Percentiles rank a stretch among this genome's conserved stretches.
Evolutionary conservation across 2,797 vertebrate genomes (phyloP).

Genomic region (Alfaro cultratus): DNA sequence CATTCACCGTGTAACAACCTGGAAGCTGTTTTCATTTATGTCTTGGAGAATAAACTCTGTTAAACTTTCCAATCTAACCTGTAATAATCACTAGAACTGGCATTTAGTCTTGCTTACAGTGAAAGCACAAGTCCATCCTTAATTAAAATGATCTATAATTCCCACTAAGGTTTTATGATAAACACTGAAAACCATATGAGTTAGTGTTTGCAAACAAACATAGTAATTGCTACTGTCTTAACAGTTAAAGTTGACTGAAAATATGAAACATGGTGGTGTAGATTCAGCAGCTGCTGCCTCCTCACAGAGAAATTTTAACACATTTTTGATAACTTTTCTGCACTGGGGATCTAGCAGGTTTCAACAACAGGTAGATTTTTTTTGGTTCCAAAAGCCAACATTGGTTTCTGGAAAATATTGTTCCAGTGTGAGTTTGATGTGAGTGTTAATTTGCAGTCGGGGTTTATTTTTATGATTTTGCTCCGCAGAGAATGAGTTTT

Average conservation of each 20-base stretch:
- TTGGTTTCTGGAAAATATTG: neutral
- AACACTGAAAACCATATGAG: neutral
- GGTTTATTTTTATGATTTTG: neutral
- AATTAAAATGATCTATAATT: neutral
- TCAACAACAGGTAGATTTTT: neutral
- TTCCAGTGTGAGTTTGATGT: neutral
- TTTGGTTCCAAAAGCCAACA: neutral
- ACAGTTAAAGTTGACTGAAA: neutral
- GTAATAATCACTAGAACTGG: neutral
- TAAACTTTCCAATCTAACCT: neutral
- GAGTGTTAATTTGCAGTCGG: neutral
- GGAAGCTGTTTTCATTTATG: neutral
- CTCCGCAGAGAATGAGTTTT: neutral
- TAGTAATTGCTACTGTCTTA: neutral
- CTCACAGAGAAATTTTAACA: neutral
- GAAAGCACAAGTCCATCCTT: neutral
- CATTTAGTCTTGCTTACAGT: neutral
- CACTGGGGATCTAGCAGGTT: neutral
- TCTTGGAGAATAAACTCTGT: neutral
- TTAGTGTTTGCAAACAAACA: neutral
- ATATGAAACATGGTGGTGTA: neutral
- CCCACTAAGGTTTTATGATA: neutral
- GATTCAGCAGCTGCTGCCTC: neutral
- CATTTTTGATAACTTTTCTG: neutral
- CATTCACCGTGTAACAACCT: neutral